phyloP scores from a whole-genome alignment of 2,797 vertebrate species.

The Galagoides demidoff region DNA sequence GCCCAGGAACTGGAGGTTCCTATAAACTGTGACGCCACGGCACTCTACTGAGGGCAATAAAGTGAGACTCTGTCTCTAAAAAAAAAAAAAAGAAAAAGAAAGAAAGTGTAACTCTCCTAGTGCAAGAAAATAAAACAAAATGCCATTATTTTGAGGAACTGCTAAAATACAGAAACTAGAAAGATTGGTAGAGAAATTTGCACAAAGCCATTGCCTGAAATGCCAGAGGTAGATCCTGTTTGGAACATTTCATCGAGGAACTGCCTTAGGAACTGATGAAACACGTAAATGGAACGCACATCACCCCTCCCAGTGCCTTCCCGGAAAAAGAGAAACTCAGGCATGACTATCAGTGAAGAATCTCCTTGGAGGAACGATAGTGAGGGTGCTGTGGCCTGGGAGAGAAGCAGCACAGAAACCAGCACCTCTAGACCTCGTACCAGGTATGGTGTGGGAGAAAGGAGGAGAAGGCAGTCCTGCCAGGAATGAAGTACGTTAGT shows the following conservation, averaged over 20 bases:
- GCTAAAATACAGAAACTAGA: constrained; percentile 17
- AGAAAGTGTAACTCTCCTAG: not conserved
- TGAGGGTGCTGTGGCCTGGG: not conserved
- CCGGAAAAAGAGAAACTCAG: not conserved
- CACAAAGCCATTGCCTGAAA: not conserved
- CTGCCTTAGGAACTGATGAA: not conserved
- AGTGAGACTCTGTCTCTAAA: too few relatives aligned
- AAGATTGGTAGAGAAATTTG: not conserved
- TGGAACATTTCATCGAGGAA: not conserved
- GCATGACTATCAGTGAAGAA: not conserved
- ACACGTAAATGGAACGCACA: not conserved
- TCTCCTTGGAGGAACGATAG: not conserved
- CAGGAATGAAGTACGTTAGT: not conserved
- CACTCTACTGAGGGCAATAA: too few relatives aligned
- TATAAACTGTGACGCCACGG: too few relatives aligned
- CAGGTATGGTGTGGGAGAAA: not conserved
- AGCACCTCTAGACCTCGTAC: not conserved
- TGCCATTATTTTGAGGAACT: not conserved
- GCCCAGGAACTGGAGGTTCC: too few relatives aligned
- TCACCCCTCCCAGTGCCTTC: not conserved
- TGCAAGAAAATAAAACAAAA: not conserved
- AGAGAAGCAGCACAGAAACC: not conserved
- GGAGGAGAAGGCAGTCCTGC: not conserved
- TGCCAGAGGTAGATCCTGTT: not conserved
- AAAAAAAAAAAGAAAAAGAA: too few relatives aligned